These are phyloP conservation scores for Lampris incognitus DNA, from an alignment of 2,113 vertebrate species.

Conservation along the genomic window DNA sequence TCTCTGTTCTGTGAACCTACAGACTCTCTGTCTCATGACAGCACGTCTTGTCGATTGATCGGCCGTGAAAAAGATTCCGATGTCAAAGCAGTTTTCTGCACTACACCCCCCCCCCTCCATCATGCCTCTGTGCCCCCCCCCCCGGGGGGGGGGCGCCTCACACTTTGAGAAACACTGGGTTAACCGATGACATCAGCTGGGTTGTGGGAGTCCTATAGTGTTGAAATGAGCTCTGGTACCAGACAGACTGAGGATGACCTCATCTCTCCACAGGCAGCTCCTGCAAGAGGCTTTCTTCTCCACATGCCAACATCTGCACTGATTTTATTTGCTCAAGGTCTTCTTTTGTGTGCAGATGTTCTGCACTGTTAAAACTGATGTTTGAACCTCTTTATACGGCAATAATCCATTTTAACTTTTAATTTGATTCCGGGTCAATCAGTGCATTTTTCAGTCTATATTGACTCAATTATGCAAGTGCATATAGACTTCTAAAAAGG, in stretches of 20 bases:
- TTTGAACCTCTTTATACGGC: too few species aligned
- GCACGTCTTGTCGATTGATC: too few species aligned
- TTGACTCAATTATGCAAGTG: not conserved
- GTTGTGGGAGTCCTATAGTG: conserved; percentile 59
- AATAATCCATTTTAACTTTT: not conserved
- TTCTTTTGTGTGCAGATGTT: too few species aligned
- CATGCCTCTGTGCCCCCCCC: too few species aligned
- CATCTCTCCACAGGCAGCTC: not conserved
- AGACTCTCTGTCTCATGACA: too few species aligned
- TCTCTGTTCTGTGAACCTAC: too few species aligned
- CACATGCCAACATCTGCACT: too few species aligned
- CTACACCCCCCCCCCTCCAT: too few species aligned
- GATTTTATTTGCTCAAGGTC: too few species aligned
- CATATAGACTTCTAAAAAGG: not conserved
- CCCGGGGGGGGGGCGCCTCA: not conserved
- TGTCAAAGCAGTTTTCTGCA: too few species aligned
- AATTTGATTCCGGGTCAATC: not conserved
- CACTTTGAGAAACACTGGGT: conserved; percentile 45
- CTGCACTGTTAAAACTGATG: too few species aligned
- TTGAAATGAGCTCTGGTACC: conserved; percentile 44
- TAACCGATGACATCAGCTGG: conserved; percentile 66
- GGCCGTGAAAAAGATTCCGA: too few species aligned
- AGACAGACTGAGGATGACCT: conserved; percentile 55
- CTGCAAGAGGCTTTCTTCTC: not conserved
- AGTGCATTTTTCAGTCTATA: not conserved